These are phyloP conservation scores for Eutrigla gurnardus DNA, from an alignment of 2,797 vertebrate genomes.

Conservation along the genomic window DNA sequence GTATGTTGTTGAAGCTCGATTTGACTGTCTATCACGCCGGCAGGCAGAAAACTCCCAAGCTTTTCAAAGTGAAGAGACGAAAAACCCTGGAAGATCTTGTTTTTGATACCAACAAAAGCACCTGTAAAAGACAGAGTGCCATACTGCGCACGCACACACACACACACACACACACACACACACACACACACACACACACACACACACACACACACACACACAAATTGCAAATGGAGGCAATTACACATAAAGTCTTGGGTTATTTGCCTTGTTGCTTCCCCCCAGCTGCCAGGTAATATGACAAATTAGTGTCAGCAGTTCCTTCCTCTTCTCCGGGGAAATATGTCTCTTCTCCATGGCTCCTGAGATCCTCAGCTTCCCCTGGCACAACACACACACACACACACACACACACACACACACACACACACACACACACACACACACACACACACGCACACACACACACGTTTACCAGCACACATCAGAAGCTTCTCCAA, in stretches of 20 bases:
- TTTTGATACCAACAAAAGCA: constrained; percentile 10
- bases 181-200: neutral
- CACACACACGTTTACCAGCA: neutral
- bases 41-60: constrained; percentile 7
- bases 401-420: constrained; percentile 36
- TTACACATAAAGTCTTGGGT: constrained; percentile 42
- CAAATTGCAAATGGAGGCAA: constrained; percentile 51
- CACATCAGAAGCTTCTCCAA: constrained; percentile 40
- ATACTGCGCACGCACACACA: neutral
- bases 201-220: constrained; percentile 11
- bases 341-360: constrained; percentile 37
- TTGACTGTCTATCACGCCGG: constrained; percentile 13
- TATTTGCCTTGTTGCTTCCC: constrained; percentile 25
- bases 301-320: constrained; percentile 66
- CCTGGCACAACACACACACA: constrained; percentile 28
- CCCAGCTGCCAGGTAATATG: constrained; percentile 63
- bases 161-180: constrained; percentile 12
- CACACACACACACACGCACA: constrained; percentile 2
- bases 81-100: constrained; percentile 4
- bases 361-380: constrained; percentile 43
- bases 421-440: constrained; percentile 25
- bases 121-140: constrained; percentile 20
- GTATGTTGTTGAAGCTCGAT: constrained; percentile 1
- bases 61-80: constrained; percentile 22
- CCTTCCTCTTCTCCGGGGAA: constrained; percentile 42